Conservation (phyloP, 2,888 invertebrate species). For the Hyposoter didymator region DNA sequence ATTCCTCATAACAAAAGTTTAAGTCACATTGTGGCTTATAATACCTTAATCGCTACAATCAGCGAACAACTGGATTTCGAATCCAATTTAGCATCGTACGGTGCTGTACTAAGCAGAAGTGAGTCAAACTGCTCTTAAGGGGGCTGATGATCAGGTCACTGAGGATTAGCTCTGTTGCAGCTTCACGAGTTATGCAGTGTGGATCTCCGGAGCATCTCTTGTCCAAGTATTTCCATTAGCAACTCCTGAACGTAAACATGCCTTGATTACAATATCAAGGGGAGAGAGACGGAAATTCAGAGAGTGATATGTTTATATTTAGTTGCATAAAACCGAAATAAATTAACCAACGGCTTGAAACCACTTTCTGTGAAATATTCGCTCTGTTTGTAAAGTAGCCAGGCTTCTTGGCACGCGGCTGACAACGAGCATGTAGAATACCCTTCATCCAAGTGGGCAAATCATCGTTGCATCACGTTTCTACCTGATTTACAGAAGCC, state of each 20-base stretch:
- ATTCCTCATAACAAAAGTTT: neutral
- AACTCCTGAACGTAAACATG: neutral
- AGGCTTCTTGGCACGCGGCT: neutral
- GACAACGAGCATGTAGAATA: neutral
- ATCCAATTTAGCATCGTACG: neutral
- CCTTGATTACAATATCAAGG: neutral
- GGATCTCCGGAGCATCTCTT: neutral
- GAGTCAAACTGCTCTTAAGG: neutral
- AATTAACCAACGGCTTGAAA: slow-evolving; percentile 20
- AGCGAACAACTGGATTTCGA: neutral
- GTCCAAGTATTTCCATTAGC: slow-evolving; percentile 8
- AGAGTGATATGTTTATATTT: neutral
- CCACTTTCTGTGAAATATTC: slow-evolving; percentile 1
- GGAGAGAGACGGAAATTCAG: neutral
- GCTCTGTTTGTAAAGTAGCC: slow-evolving; percentile 12
- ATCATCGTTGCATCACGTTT: slow-evolving; percentile 23
- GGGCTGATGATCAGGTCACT: neutral
- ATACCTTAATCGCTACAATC: neutral
- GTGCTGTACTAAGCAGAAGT: neutral
- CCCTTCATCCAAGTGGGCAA: slow-evolving; percentile 20
- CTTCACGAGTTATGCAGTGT: neutral
- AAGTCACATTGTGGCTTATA: neutral
- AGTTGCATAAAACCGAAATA: slow-evolving; percentile 4
- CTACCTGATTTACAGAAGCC: slow-evolving; percentile 23
- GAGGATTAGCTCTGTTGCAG: neutral